These are phyloP conservation scores for Hoplodrina blanda DNA, from an alignment of 2,888 invertebrate genomes.

Conservation along the genomic window DNA sequence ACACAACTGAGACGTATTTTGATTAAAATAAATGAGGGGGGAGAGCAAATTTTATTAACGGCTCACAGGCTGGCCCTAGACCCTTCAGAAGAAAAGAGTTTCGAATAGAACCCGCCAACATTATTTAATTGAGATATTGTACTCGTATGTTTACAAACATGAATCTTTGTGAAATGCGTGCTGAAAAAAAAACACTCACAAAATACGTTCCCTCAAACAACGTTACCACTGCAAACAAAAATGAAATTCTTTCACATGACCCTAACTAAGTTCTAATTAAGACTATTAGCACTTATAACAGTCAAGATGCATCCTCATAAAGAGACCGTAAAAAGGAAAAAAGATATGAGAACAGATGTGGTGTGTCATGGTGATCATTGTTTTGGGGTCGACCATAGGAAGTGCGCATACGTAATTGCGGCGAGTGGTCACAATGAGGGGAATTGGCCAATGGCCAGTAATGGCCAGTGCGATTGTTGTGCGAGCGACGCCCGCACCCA, in stretches of 20 bases:
- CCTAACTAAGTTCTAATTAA: conserved; percentile 68
- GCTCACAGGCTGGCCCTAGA: conserved; percentile 54
- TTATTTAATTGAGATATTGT: conserved; percentile 24
- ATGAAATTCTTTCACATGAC: conserved; percentile 62
- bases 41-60: conserved; percentile 78
- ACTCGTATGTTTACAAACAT: conserved; percentile 11
- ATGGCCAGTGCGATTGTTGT: conserved; percentile 89
- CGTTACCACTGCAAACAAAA: conserved; percentile 25
- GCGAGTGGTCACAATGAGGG: conserved; percentile 89
- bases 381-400: conserved; percentile 84
- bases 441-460: conserved; percentile 89
- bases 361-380: conserved; percentile 67
- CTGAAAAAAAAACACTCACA: not conserved
- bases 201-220: not conserved
- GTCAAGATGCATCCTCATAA: conserved; percentile 74
- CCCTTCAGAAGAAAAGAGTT: conserved; percentile 56
- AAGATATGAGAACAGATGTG: conserved; percentile 79
- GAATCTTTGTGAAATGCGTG: conserved; percentile 1
- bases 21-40: conserved; percentile 79
- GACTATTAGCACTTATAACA: conserved; percentile 70
- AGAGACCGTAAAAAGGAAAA: conserved; percentile 65
- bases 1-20: conserved; percentile 69
- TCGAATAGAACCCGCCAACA: conserved; percentile 23
- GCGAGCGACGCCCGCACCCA: conserved; percentile 89
- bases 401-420: conserved; percentile 88